Percentiles rank a stretch among this genome's conserved stretches.
Conservation (phyloP, 2,113 vertebrate genomes). For the Ailurus styani region DNA sequence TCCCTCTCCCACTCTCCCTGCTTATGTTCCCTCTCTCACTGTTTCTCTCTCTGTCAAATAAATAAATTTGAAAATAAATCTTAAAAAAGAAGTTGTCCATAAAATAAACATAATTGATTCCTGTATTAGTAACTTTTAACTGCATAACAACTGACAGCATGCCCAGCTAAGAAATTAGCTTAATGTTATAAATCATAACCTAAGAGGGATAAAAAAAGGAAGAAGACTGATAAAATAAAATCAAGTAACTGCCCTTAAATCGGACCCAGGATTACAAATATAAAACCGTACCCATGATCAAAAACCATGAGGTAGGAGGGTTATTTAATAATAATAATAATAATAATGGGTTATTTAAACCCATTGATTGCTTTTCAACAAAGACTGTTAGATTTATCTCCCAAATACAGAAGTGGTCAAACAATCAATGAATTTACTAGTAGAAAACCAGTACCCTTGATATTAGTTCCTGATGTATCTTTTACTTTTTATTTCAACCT, state of each 20-base stretch:
- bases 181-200: background rate
- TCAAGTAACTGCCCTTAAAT: background rate
- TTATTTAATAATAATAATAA: no score
- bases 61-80: no score
- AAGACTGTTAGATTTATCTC: background rate
- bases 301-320: background rate
- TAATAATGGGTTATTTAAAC: constrained; percentile 4
- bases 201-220: background rate
- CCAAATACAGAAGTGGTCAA: background rate
- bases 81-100: no score
- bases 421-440: background rate
- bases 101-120: background rate
- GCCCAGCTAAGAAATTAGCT: background rate
- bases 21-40: no score
- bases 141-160: background rate
- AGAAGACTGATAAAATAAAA: background rate
- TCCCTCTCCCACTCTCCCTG: no score
- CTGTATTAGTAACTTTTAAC: background rate
- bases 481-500: background rate
- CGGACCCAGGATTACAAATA: background rate
- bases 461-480: background rate
- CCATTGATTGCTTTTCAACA: background rate
- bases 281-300: background rate
- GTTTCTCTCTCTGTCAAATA: no score
- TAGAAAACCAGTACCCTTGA: background rate